These are phyloP conservation scores for Leptinotarsa rubiginosa DNA, from an alignment of 2,888 invertebrate species.

Conservation along the genomic window DNA sequence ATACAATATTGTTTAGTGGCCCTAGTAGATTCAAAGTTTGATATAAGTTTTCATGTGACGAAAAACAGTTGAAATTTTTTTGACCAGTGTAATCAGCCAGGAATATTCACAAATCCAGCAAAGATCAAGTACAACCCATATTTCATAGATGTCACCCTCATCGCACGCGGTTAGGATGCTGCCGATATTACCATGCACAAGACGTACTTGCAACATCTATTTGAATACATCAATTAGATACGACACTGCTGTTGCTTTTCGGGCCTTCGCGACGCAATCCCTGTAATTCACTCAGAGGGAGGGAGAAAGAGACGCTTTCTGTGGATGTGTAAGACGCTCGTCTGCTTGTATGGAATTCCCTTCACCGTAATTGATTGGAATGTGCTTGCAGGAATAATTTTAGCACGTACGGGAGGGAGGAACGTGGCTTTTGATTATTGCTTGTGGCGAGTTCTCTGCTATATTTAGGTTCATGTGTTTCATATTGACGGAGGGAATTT, in stretches of 20 bases:
- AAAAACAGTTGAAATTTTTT: no score
- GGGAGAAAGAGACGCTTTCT: not conserved
- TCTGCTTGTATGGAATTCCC: constrained; percentile 1
- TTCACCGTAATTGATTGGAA: constrained; percentile 7
- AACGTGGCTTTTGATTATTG: not conserved
- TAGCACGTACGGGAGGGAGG: not conserved
- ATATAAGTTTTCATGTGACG: no score
- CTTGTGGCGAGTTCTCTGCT: not conserved
- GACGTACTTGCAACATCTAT: constrained; percentile 50
- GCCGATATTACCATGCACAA: constrained; percentile 51
- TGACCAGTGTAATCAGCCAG: no score
- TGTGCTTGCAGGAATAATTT: constrained; percentile 14
- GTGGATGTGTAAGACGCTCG: constrained; percentile 12
- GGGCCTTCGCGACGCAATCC: constrained; percentile 26
- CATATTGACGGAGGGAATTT: no score
- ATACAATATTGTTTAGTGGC: no score
- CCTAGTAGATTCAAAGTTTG: no score
- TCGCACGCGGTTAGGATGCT: not conserved
- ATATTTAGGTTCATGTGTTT: no score
- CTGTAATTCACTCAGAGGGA: constrained; percentile 32
- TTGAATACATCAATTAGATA: constrained; percentile 56
- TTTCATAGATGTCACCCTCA: not conserved
- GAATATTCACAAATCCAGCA: no score
- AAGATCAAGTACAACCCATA: not conserved
- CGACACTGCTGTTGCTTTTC: constrained; percentile 38